Percentiles rank a stretch among this genome's conserved stretches.
These are phyloP conservation scores for Poeciliopsis prolifica DNA, from an alignment of 2,113 vertebrate genomes.

Conservation along the genomic window DNA sequence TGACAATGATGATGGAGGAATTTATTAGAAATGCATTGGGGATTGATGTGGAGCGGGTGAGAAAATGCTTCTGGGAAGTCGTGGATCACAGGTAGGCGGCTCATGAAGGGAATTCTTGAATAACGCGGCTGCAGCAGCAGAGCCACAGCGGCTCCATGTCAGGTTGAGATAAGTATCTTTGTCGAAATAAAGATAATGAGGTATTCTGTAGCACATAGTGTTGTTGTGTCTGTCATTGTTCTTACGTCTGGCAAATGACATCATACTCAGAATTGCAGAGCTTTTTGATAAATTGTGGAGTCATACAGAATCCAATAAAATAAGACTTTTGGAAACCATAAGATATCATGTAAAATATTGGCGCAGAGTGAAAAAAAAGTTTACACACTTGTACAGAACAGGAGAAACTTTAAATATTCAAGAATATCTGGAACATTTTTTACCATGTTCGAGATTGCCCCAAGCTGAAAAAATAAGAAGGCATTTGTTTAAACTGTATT, in stretches of 20 bases:
- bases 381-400: slow-evolving; percentile 32
- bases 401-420: slow-evolving; percentile 1
- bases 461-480: too few relatives aligned
- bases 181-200: slow-evolving; percentile 38
- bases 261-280: slow-evolving; percentile 26
- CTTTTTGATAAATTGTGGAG: not conserved
- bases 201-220: slow-evolving; percentile 18
- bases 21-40: slow-evolving; percentile 73
- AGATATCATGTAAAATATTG: slow-evolving; percentile 17
- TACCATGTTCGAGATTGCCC: too few relatives aligned
- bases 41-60: not conserved
- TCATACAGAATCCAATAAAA: slow-evolving; percentile 22
- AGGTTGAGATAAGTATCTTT: slow-evolving; percentile 42
- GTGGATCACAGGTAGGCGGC: slow-evolving; percentile 41
- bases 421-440: too few relatives aligned
- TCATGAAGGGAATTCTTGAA: slow-evolving; percentile 47
- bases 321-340: slow-evolving; percentile 26
- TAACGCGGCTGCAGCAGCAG: not conserved
- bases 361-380: slow-evolving; percentile 8
- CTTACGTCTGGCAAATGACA: slow-evolving; percentile 39
- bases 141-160: slow-evolving; percentile 27
- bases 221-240: slow-evolving; percentile 63
- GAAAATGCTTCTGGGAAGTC: slow-evolving; percentile 55
- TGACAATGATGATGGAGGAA: slow-evolving; percentile 70
- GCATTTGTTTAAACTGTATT: too few relatives aligned